These are phyloP conservation scores for Squalus acanthias DNA, from an alignment of 2,797 vertebrate species.

Conservation along the genomic window DNA sequence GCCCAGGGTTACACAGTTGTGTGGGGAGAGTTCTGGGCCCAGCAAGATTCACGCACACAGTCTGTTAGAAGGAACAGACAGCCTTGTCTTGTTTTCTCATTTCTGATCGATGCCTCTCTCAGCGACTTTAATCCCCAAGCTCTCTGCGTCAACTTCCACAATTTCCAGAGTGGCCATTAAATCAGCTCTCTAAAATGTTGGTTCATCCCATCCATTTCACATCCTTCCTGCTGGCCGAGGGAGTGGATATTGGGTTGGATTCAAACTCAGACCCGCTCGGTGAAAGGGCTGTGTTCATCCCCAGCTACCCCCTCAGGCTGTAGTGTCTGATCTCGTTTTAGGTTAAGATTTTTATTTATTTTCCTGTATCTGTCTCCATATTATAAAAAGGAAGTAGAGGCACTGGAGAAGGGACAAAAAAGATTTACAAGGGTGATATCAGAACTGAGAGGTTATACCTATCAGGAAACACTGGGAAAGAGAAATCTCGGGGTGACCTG, in stretches of 20 bases:
- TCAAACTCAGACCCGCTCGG: too few species aligned
- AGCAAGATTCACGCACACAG: neutral
- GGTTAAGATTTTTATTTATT: too few species aligned
- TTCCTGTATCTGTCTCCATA: too few species aligned
- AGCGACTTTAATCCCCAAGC: neutral
- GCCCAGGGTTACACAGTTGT: neutral
- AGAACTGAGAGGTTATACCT: too few species aligned
- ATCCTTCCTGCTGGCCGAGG: neutral
- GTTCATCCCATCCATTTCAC: neutral
- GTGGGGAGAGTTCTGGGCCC: neutral
- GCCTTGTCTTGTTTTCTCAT: neutral
- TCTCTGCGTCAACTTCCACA: neutral
- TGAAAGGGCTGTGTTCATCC: too few species aligned
- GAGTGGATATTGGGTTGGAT: too few species aligned
- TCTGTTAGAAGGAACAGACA: neutral
- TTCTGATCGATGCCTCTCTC: neutral
- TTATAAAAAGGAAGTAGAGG: too few species aligned
- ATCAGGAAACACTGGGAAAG: too few species aligned
- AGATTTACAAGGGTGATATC: too few species aligned
- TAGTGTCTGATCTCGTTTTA: too few species aligned
- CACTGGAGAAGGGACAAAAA: too few species aligned
- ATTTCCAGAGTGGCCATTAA: neutral
- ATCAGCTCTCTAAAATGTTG: neutral
- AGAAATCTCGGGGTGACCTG: too few species aligned
- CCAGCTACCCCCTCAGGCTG: neutral